These are phyloP conservation scores for Ceyx erithaca DNA, from an alignment of 2,797 vertebrate genomes.

Conservation along the genomic window DNA sequence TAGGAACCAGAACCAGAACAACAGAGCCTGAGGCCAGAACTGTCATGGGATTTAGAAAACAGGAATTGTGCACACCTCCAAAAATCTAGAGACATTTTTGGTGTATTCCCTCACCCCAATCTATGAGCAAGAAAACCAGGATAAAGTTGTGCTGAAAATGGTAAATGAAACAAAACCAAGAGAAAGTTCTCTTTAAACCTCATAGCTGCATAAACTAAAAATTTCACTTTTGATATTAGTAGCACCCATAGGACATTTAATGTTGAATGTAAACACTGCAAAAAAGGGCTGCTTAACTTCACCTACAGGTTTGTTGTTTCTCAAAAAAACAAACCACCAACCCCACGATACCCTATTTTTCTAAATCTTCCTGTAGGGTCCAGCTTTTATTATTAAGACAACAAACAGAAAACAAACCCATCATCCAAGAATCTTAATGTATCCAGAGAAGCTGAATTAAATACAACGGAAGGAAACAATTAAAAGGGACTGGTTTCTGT, in stretches of 20 bases:
- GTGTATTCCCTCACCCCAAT: background rate
- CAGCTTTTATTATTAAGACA: conserved; percentile 41
- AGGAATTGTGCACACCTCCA: background rate
- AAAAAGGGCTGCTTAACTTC: background rate
- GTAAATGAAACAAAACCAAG: background rate
- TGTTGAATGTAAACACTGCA: background rate
- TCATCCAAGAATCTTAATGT: conserved; percentile 53
- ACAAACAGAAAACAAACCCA: conserved; percentile 47
- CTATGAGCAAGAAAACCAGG: background rate
- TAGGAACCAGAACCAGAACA: background rate
- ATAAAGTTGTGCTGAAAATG: background rate
- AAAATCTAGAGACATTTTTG: background rate
- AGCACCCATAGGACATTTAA: background rate
- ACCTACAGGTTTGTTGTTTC: background rate
- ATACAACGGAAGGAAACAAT: conserved; percentile 73
- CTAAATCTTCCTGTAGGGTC: conserved; percentile 21
- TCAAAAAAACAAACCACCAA: background rate
- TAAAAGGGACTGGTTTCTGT: conserved; percentile 63
- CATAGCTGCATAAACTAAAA: background rate
- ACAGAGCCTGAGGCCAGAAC: background rate
- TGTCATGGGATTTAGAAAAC: background rate
- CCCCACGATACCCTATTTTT: background rate
- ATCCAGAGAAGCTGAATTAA: conserved; percentile 60
- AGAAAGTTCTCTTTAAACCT: background rate
- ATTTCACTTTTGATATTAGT: background rate